Conservation (phyloP, 2,888 invertebrate genomes). For the Mythimna albipuncta region DNA sequence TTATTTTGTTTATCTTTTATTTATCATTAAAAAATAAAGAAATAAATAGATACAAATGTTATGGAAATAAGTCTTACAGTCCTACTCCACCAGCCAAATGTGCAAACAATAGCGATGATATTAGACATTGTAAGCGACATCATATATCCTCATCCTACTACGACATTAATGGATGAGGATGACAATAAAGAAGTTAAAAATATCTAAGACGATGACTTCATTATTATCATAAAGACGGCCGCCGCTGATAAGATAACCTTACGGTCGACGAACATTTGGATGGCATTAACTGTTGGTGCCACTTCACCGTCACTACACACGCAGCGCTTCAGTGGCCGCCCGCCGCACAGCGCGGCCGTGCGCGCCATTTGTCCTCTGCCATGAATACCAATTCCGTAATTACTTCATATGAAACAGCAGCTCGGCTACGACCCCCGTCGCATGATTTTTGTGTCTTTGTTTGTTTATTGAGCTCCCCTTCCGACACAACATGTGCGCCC, state of each 20-base stretch:
- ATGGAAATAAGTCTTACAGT: too few relatives aligned
- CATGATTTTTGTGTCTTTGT: slow-evolving; percentile 38
- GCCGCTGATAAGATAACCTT: slow-evolving; percentile 31
- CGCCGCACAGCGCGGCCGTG: not conserved
- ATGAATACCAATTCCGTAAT: not conserved
- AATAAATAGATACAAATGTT: too few relatives aligned
- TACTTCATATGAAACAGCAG: not conserved
- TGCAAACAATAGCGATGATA: not conserved
- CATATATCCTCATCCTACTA: too few relatives aligned
- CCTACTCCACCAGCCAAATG: too few relatives aligned
- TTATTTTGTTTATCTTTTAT: too few relatives aligned
- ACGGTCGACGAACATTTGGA: slow-evolving; percentile 14
- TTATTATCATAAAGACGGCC: slow-evolving; percentile 5
- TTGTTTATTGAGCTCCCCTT: slow-evolving; percentile 59
- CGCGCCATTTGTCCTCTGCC: not conserved
- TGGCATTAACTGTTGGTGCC: not conserved
- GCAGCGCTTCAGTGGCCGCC: not conserved
- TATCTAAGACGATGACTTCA: slow-evolving; percentile 4
- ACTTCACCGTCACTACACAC: not conserved
- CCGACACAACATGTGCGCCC: slow-evolving; percentile 45
- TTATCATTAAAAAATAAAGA: too few relatives aligned
- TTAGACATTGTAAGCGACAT: not conserved
- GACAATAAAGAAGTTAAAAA: slow-evolving; percentile 21
- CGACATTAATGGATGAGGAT: slow-evolving; percentile 17
- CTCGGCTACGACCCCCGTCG: slow-evolving; percentile 4